Percentiles rank a stretch among this genome's conserved stretches.
Evolutionary conservation across 2,797 vertebrate species (phyloP).

Genomic region (Dromococcyx pavoninus): DNA sequence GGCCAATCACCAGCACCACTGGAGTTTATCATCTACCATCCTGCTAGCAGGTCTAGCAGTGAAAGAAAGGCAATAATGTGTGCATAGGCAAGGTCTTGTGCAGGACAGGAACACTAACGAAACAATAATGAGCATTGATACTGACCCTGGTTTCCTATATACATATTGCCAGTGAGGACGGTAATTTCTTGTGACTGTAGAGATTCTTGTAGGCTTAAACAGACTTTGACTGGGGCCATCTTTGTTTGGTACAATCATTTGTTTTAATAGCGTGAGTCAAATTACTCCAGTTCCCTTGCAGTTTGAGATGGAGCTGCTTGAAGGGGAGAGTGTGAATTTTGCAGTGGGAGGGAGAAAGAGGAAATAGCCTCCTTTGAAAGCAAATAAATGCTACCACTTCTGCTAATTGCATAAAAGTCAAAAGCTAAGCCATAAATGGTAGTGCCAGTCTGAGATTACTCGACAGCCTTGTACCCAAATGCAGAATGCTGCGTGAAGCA

Average conservation of each 20-base stretch:
- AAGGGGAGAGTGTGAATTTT: not conserved
- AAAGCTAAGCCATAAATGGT: conserved; percentile 35
- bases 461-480: conserved; percentile 6
- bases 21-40: not conserved
- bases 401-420: conserved; percentile 29
- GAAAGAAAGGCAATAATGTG: not conserved
- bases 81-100: not conserved
- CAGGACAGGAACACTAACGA: not conserved
- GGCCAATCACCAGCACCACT: not conserved
- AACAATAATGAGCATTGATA: not conserved
- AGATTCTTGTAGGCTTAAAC: not conserved
- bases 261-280: not conserved
- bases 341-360: not conserved
- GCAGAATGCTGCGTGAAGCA: conserved; percentile 2
- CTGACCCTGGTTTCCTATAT: not conserved
- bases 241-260: conserved; percentile 24
- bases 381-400: conserved; percentile 24
- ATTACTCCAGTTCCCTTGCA: conserved; percentile 3
- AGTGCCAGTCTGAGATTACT: conserved; percentile 1
- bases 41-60: not conserved
- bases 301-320: not conserved
- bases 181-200: not conserved
- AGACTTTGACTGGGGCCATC: not conserved
- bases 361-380: not conserved
- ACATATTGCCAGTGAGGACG: not conserved